Conservation (phyloP, 2,113 vertebrate genomes). For the Platichthys flesus region DNA sequence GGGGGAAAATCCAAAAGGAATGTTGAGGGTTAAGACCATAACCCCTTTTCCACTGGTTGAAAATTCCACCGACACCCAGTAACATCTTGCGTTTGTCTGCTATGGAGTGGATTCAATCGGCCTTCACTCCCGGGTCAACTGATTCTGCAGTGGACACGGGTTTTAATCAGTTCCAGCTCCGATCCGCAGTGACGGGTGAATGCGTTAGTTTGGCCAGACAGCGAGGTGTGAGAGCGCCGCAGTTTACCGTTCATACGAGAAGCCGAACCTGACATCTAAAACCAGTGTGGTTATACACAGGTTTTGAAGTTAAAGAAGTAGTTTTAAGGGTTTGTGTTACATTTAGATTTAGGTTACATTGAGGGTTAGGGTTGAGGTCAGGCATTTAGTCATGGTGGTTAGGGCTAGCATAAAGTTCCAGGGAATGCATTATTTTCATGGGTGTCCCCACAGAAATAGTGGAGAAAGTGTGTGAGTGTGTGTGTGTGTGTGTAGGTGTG, state of each 20-base stretch:
- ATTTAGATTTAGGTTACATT: not conserved
- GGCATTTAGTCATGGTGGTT: not conserved
- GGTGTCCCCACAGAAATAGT: not conserved
- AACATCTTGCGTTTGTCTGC: not conserved
- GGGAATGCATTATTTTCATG: not conserved
- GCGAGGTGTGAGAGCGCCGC: no score
- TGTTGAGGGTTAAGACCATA: slow-evolving; percentile 7
- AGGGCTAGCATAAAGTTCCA: not conserved
- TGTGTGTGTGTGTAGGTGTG: slow-evolving; percentile 10
- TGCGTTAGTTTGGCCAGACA: not conserved
- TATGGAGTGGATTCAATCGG: no score
- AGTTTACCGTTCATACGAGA: no score
- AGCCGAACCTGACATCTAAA: no score
- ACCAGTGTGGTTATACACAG: no score
- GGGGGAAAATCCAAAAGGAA: slow-evolving; percentile 43
- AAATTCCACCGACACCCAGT: not conserved
- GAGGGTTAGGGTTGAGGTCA: not conserved
- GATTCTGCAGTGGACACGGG: no score
- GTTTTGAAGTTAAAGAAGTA: no score
- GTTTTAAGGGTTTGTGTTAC: not conserved
- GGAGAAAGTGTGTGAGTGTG: slow-evolving; percentile 1
- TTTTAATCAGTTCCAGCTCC: no score
- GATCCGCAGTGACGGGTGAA: no score
- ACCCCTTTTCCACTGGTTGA: no score
- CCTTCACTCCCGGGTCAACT: no score